Evolutionary conservation across 2,888 invertebrate species (phyloP).

Genomic region (Agrotis exclamationis): DNA sequence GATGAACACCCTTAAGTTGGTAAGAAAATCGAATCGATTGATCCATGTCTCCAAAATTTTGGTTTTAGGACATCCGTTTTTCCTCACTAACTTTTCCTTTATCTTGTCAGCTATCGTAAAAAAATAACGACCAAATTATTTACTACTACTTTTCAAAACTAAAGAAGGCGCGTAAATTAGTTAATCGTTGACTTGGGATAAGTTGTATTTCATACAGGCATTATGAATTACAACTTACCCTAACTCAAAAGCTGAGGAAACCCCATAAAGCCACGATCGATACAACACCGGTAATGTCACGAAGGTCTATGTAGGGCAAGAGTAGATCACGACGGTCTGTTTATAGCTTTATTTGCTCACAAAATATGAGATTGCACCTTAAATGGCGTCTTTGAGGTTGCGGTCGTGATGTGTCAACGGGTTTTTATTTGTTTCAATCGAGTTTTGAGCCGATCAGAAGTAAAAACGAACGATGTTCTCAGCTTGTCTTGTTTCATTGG

Average conservation of each 20-base stretch:
- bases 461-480: not conserved
- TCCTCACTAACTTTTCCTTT: not conserved
- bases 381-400: constrained; percentile 28
- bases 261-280: constrained; percentile 53
- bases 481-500: not conserved
- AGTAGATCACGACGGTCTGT: constrained; percentile 55
- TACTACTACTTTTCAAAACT: not conserved
- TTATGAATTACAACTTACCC: not conserved
- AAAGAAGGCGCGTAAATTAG: not conserved
- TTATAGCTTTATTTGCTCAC: constrained; percentile 59
- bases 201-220: no score
- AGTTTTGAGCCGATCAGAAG: not conserved
- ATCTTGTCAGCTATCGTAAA: no score
- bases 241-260: constrained; percentile 14
- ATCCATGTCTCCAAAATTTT: not conserved
- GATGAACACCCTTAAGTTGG: no score
- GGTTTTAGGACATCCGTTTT: not conserved
- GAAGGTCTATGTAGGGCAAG: constrained; percentile 38
- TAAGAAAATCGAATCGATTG: no score
- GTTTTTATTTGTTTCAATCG: constrained; percentile 17
- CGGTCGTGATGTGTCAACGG: constrained; percentile 35
- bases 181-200: not conserved
- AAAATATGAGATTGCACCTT: constrained; percentile 41
- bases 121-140: no score
- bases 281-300: constrained; percentile 52